Base-by-base conservation (phyloP, 2,113 vertebrate species). In the Perca schrenkii region DNA sequence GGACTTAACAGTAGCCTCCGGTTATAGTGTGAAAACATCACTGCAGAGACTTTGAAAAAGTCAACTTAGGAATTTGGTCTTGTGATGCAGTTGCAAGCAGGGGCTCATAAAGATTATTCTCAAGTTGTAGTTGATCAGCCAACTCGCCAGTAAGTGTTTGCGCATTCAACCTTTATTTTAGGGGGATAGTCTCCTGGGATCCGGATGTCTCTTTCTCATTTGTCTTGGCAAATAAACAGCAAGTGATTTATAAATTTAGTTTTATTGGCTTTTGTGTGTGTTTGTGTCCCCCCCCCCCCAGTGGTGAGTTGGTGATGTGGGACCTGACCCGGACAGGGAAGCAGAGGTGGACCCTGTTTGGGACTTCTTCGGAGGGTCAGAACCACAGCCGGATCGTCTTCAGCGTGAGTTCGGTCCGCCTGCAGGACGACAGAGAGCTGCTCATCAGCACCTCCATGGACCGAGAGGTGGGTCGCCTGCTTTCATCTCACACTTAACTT, bases 361-460 rank as follows among this genome's bases (percentile, higher is more conserved):
- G 95, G 40, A 79, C 95, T 3, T 94, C 95, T 0, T 93, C 96
- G 0, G 98, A 99, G 66, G 96, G 97, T 62, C 98, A 98, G 74
- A 98, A 97, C 84, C 98, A 99, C 88, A 97, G 94, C 79, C 91
- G 98, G 2, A 99, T 99, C 62, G 95, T 97, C 74, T 99, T 99
- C 94, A 99, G 99, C 83, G 89, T 97, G 83, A 97, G 95, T 76
- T 96, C 96, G 0, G 74, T 97, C 61, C 86, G 86, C 8, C 88
- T 84, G 3, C 93, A 95, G 46, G 96, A 94, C 31, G 88, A 91
- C 82, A 92, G 69, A 25, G 94, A 97, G 74, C 93, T 99, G 36
- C 95, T 99, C 46, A 80, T 99, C 87, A 99, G 97, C 91, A 99
- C 97, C 13, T 99, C 98, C 63, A 99, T 99, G 98, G 98, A 99